phyloP scores from a whole-genome alignment of 2,113 vertebrate genomes.

The Crotalus viridis region DNA sequence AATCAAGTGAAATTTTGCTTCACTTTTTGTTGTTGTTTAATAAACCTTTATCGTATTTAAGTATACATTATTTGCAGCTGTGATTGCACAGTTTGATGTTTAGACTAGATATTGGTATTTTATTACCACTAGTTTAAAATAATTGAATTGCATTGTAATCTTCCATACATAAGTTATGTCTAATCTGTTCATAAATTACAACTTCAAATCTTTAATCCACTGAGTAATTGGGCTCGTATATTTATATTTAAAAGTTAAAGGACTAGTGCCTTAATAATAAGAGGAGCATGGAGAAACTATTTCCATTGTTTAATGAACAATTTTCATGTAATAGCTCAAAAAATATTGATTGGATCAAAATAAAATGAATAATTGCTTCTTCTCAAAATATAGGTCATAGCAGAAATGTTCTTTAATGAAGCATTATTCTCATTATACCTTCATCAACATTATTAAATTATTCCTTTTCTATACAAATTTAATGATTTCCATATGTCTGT shows the following conservation, averaged over 20 bases:
- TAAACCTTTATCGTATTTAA: not conserved
- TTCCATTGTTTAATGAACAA: not conserved
- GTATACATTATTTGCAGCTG: not conserved
- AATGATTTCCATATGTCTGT: no score
- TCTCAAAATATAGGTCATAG: not conserved
- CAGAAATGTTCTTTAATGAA: not conserved
- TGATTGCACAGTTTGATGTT: not conserved
- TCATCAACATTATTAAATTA: no score
- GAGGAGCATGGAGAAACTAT: not conserved
- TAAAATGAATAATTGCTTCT: not conserved
- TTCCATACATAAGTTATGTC: not conserved
- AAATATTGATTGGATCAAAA: not conserved
- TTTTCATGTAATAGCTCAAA: not conserved
- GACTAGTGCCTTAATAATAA: not conserved
- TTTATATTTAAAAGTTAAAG: not conserved
- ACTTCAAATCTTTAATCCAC: not conserved
- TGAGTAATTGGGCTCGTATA: not conserved
- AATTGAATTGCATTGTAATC: not conserved
- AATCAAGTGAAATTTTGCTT: not conserved
- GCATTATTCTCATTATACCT: no score
- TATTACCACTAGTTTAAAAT: not conserved
- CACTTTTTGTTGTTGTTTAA: not conserved
- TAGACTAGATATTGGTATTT: not conserved
- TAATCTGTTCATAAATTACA: not conserved
- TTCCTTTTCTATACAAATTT: no score